Base-by-base conservation (phyloP, 2,797 vertebrate species). In the Sarcophilus harrisii region DNA sequence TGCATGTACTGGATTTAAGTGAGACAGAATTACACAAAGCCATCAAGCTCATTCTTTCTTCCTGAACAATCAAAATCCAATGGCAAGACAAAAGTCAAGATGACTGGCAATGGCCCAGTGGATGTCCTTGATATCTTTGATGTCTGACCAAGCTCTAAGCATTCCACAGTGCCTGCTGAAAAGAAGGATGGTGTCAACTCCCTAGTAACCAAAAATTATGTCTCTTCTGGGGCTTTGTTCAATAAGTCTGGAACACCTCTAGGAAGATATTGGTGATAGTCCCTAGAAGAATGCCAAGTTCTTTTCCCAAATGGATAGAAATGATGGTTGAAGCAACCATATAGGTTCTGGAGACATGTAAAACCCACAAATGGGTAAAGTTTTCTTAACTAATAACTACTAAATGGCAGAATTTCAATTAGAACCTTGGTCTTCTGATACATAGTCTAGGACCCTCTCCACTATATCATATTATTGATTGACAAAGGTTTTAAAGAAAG, bases 401-500 rank as follows among this genome's bases (percentile, higher is more conserved):
- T 21, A 81, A 81, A 27, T 38, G n/a, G 18, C 38, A 45, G 73
- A 81, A 24, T 81, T 81, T 81, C 73, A 45, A 81, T 12, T 10
- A 81, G 9, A 45, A 45, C 38, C 18, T 81, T 38, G 21, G 21
- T 81, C 66, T 81, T 81, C 38, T 45, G 21, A 27, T 81, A 81
- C 18, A 0, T 81, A 81, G 8, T 11, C 73, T 81, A 45, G 21
- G 16, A 2, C 66, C n/a, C 32, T 73, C 66, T 73, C 66, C 11
- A 73, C 66, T 57, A 91, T 9, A 87, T 93, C 49, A 52, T 45
- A 91, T 58, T 94, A 49, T 55, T 91, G 90, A 95, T 52, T 27
- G 94, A 93, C n/a, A 16, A 95, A 6, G 91, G 93, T n/a, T 54
- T 62, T 18, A 55, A 90, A n/a, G 0, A 93, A 90, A 96, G 55